Evolutionary conservation across 37 sponge, comb jelly and placozoan genomes (phyloP).

Genomic region (Amphimedon queenslandica): DNA sequence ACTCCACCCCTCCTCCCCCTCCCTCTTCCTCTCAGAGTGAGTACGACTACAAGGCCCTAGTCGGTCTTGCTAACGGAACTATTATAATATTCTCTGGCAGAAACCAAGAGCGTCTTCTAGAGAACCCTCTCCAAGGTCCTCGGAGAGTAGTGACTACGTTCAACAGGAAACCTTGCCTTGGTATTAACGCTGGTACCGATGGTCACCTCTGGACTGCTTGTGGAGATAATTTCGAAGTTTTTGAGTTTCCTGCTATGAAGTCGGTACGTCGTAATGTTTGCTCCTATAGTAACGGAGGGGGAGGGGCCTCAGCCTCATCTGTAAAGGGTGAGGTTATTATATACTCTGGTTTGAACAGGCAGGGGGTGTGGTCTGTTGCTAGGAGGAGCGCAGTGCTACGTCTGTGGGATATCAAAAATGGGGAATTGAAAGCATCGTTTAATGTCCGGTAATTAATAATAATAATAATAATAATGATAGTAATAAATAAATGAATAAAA

Average conservation of each 20-base stretch:
- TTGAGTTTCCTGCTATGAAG: conserved; percentile 50
- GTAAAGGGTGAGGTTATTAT: conserved; percentile 55
- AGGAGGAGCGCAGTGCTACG: conserved; percentile 58
- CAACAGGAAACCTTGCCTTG: conserved; percentile 51
- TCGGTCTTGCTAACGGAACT: conserved; percentile 80
- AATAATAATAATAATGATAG: too few species aligned
- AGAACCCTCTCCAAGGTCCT: conserved; percentile 65
- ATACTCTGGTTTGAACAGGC: conserved; percentile 23
- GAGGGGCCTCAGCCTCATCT: not conserved
- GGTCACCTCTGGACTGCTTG: conserved; percentile 69
- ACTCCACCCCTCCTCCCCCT: not conserved
- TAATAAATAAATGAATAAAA: too few species aligned
- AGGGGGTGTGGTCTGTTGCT: conserved; percentile 72
- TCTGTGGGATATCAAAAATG: conserved; percentile 61
- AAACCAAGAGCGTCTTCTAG: conserved; percentile 36
- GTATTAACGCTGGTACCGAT: conserved; percentile 27
- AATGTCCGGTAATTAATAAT: conserved; percentile 46
- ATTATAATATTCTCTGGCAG: conserved; percentile 70
- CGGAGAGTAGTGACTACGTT: conserved; percentile 27
- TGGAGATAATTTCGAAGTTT: conserved; percentile 61
- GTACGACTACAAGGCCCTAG: conserved; percentile 49
- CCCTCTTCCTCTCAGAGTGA: not conserved
- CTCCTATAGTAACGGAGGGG: not conserved
- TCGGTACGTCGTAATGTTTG: conserved; percentile 4
- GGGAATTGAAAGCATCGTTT: conserved; percentile 26